phyloP scores from a whole-genome alignment of 2,888 invertebrate genomes.

The Arrhopalites spinosus region DNA sequence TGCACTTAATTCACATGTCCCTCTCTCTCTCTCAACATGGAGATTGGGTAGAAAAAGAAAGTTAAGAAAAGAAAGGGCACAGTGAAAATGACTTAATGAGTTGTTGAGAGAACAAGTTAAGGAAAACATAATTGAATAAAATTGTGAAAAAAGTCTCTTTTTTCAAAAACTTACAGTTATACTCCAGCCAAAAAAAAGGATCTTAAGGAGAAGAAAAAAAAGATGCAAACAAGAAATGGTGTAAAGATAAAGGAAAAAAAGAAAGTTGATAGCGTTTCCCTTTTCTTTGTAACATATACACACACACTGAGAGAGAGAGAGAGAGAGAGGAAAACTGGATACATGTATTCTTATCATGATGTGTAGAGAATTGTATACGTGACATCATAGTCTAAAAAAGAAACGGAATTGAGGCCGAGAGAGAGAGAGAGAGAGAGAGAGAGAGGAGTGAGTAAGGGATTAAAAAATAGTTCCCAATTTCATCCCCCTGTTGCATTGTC shows the following conservation, averaged over 20 bases:
- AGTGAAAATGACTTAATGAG: not conserved
- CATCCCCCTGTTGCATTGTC: conserved; percentile 32
- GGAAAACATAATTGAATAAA: not conserved
- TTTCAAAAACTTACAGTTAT: too few species aligned
- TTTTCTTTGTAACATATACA: too few species aligned
- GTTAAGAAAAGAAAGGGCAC: not conserved
- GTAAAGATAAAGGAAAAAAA: too few species aligned
- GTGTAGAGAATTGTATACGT: not conserved
- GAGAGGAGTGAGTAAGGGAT: conserved; percentile 1
- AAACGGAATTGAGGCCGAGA: not conserved
- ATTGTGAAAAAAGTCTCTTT: too few species aligned
- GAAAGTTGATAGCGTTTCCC: too few species aligned
- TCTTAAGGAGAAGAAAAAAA: not conserved
- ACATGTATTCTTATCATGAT: not conserved
- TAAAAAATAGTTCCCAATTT: conserved; percentile 33
- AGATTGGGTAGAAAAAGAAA: not conserved
- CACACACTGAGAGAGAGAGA: too few species aligned
- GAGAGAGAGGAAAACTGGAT: too few species aligned
- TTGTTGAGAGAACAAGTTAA: not conserved
- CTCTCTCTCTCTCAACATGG: not conserved
- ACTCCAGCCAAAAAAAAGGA: too few species aligned
- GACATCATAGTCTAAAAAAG: too few species aligned
- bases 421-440: not conserved
- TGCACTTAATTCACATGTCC: not conserved
- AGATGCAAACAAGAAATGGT: too few species aligned